Percentiles rank a stretch among this genome's conserved stretches.
Conservation (phyloP, 53 echinoderm and acorn worm species). For the Glandiceps talaboti region DNA sequence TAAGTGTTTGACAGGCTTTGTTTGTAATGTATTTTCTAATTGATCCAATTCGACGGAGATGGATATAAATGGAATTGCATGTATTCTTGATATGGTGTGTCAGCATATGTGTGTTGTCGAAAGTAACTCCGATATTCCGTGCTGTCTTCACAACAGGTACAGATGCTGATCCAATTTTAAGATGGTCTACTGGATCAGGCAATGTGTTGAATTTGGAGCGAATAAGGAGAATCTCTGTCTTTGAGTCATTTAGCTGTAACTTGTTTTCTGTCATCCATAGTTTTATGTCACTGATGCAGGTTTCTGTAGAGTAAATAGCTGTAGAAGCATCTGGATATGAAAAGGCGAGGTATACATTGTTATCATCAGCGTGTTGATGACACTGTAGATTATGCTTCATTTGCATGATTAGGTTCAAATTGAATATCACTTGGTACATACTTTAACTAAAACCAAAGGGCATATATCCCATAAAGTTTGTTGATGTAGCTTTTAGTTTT, state of each 20-base stretch:
- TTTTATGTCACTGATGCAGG: conserved; percentile 14
- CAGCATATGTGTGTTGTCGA: not conserved
- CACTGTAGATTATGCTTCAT: conserved; percentile 12
- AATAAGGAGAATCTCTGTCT: conserved; percentile 38
- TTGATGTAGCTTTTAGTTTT: too few relatives aligned
- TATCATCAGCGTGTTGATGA: conserved; percentile 37
- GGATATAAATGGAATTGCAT: not conserved
- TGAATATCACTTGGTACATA: too few relatives aligned
- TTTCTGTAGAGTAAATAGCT: conserved; percentile 5
- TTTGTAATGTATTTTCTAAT: not conserved
- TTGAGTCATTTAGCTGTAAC: conserved; percentile 34
- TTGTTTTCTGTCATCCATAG: conserved; percentile 24
- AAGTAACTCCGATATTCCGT: not conserved
- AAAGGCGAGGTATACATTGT: conserved; percentile 15
- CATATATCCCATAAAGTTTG: too few relatives aligned
- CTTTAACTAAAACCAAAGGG: too few relatives aligned
- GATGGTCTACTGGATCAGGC: not conserved
- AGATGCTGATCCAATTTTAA: not conserved
- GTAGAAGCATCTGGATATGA: too few relatives aligned
- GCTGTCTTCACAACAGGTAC: not conserved
- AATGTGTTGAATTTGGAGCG: conserved; percentile 12
- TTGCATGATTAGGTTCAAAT: conserved; percentile 12
- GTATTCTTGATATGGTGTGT: not conserved
- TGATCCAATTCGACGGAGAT: not conserved
- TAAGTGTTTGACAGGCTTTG: not conserved